phyloP scores from a whole-genome alignment of 2,113 vertebrate genomes.

The Danio rerio region GRCz12tu NC_133185.1:35924501-35925000 shows the following conservation, averaged over 20 bases:
- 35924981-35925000: neutral
- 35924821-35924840: neutral
- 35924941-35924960: neutral
- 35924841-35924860: neutral
- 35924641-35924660: neutral
- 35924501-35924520: constrained; percentile 28
- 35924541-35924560: neutral
- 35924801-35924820: neutral
- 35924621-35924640: neutral
- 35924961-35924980: constrained; percentile 1
- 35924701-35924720: constrained; percentile 16
- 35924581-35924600: neutral
- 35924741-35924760: constrained; percentile 1
- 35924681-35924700: constrained; percentile 4
- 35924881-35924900: neutral
- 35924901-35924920: neutral
- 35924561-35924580: neutral
- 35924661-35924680: constrained; percentile 1
- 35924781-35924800: constrained; percentile 33
- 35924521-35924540: constrained; percentile 11
- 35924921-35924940: neutral
- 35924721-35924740: constrained; percentile 39
- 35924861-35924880: neutral
- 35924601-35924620: neutral
- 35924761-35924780: neutral